These are phyloP conservation scores for Theodoxus fluviatilis DNA, from an alignment of 2,888 invertebrate species.

Conservation along the genomic window DNA sequence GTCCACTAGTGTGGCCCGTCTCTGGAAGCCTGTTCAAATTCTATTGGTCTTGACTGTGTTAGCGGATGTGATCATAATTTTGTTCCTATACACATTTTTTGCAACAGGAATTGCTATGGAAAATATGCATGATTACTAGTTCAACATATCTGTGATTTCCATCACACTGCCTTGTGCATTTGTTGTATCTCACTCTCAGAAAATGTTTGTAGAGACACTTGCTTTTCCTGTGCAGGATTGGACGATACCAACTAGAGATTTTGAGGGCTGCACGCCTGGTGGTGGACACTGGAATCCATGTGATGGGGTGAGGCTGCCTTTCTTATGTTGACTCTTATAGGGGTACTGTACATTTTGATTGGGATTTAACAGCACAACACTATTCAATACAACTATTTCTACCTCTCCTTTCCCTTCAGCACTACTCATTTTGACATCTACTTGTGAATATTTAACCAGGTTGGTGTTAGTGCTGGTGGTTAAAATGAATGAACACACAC, in stretches of 20 bases:
- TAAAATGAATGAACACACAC: too few species aligned
- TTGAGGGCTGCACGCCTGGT: constrained; percentile 61
- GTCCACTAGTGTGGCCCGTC: too few species aligned
- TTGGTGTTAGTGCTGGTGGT: background rate
- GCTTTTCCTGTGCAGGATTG: constrained; percentile 44
- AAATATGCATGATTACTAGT: too few species aligned
- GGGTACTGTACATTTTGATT: constrained; percentile 32
- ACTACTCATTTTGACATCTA: background rate
- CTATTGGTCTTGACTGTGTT: too few species aligned
- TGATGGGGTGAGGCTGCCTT: constrained; percentile 44
- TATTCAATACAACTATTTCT: background rate
- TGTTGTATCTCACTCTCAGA: background rate
- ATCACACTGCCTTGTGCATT: too few species aligned
- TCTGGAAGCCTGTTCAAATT: too few species aligned
- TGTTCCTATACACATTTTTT: too few species aligned
- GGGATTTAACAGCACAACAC: background rate
- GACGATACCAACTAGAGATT: constrained; percentile 57
- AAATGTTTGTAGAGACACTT: background rate
- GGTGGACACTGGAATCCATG: constrained; percentile 64
- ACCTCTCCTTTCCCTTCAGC: background rate
- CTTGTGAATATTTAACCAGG: background rate
- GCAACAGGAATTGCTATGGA: too few species aligned
- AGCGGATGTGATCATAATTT: too few species aligned
- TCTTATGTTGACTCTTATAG: background rate
- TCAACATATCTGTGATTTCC: too few species aligned